Base-by-base conservation (phyloP, 2,797 vertebrate genomes). In the Crenuchus spilurus region DNA sequence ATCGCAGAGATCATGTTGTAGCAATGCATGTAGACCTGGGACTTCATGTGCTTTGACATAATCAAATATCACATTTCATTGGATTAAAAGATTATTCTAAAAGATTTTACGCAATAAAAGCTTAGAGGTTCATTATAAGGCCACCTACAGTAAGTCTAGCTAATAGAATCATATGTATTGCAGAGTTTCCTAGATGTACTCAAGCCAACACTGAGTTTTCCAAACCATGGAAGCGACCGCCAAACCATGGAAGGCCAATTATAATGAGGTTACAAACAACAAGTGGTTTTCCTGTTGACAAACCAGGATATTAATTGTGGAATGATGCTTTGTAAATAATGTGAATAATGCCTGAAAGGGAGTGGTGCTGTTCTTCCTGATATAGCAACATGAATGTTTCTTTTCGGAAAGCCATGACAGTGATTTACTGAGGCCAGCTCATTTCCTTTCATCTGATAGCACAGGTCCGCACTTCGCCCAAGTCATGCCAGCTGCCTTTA, bases 361-460 rank as follows among this genome's bases (percentile, higher is more conserved):
- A 54, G 51, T 55, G 67, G 67, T 79, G 74, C 65, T 66, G 30
- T 69, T 74, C 13, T 18, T 16, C 37, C 37, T 18, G 6, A 57
- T 77, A 39, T 39, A 20, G 18, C 63, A n/a, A 13, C 22, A 51
- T 13, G 52, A 69, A 55, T 52, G 46, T 37, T 52, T 51, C 28
- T 46, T 72, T 74, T 80, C 31, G 26, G 37, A 70, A 65, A 7
- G 55, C 61, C 49, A 30, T 74, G 64, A 71, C 63, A 39, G 51
- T 54, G 24, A 70, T 78, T 78, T 78, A 76, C 67, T 41, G 30
- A 10, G 9, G 55, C 46, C 65, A 60, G 11, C 18, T 72, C 28
- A 66, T 63, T 70, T 83, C 81, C 79, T 78, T 75, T 69, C 13
- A 37, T 76, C 73, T 79, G 42, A 76, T 64, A 70, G 41, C 16